Evolutionary conservation across 92 coral and sea anemone species (phyloP).

Genomic region (Bergia sp.): DNA sequence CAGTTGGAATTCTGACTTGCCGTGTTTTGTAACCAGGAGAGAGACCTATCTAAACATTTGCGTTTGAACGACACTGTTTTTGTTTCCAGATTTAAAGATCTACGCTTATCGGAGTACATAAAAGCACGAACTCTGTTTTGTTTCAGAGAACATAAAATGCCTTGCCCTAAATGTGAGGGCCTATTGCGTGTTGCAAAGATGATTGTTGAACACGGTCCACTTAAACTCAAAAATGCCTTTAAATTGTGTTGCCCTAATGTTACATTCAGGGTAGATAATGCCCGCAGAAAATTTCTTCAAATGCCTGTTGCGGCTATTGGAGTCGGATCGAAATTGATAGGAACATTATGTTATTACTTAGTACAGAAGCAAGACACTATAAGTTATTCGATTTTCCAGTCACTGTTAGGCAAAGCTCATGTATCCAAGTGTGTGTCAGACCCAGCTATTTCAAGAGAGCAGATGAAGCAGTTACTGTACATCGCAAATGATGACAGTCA

Average conservation of each 20-base stretch:
- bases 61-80: slow-evolving; percentile 40
- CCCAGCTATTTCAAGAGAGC: slow-evolving; percentile 28
- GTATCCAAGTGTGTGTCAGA: slow-evolving; percentile 16
- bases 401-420: slow-evolving; percentile 31
- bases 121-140: slow-evolving; percentile 38
- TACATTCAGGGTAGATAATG: slow-evolving; percentile 54
- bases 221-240: slow-evolving; percentile 60
- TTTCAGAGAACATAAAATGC: slow-evolving; percentile 39
- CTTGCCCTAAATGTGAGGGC: slow-evolving; percentile 51
- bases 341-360: slow-evolving; percentile 39
- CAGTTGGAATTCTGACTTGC: slow-evolving; percentile 21
- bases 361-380: slow-evolving; percentile 35
- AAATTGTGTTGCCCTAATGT: slow-evolving; percentile 53
- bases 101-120: slow-evolving; percentile 44
- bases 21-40: slow-evolving; percentile 30
- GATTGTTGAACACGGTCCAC: slow-evolving; percentile 48
- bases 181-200: slow-evolving; percentile 47
- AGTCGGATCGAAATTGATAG: slow-evolving; percentile 45
- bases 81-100: slow-evolving; percentile 52
- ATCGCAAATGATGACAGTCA: slow-evolving; percentile 29
- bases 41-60: slow-evolving; percentile 41
- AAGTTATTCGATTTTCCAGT: slow-evolving; percentile 41
- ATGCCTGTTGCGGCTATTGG: slow-evolving; percentile 54
- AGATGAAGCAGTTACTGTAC: slow-evolving; percentile 24
- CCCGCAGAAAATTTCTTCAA: slow-evolving; percentile 54